Evolutionary conservation across 1,140 invertebrate genomes (phyloP).

Genomic region (Adelges cooleyi): DNA sequence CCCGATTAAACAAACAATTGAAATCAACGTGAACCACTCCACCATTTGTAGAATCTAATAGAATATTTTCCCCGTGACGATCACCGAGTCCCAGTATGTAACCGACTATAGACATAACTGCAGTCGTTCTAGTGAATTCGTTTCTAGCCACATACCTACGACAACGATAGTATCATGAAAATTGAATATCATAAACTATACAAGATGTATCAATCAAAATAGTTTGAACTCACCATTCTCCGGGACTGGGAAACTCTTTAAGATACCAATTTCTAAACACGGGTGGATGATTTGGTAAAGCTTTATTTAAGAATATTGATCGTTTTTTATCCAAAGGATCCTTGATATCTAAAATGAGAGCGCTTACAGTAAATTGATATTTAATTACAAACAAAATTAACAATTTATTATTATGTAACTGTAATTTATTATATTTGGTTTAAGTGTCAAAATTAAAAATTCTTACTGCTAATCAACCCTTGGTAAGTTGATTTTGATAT

Average conservation of each 20-base stretch:
- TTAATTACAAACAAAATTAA: too few relatives aligned
- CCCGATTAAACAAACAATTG: slow-evolving; percentile 85
- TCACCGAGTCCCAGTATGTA: slow-evolving; percentile 93
- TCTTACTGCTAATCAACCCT: slow-evolving; percentile 4
- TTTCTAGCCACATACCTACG: slow-evolving; percentile 64
- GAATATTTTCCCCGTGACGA: slow-evolving; percentile 94
- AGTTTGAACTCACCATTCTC: slow-evolving; percentile 55
- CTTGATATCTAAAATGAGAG: slow-evolving; percentile 4
- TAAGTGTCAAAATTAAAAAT: neutral
- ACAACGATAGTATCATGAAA: too few relatives aligned
- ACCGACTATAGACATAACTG: slow-evolving; percentile 97
- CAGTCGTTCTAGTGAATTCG: slow-evolving; percentile 77
- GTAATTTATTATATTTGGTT: too few relatives aligned
- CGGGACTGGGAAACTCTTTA: slow-evolving; percentile 74
- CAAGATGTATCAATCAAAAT: slow-evolving; percentile 14
- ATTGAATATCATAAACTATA: slow-evolving; percentile 12
- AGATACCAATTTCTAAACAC: slow-evolving; percentile 87
- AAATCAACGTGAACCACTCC: slow-evolving; percentile 97
- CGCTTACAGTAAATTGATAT: too few relatives aligned
- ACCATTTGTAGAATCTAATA: slow-evolving; percentile 80
- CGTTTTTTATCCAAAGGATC: slow-evolving; percentile 59
- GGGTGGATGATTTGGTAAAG: slow-evolving; percentile 66
- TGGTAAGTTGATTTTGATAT: slow-evolving; percentile 25
- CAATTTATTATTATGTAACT: too few relatives aligned
- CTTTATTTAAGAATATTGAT: slow-evolving; percentile 52